Conservation (phyloP, 2,888 invertebrate species). For the Latrodectus elegans region DNA sequence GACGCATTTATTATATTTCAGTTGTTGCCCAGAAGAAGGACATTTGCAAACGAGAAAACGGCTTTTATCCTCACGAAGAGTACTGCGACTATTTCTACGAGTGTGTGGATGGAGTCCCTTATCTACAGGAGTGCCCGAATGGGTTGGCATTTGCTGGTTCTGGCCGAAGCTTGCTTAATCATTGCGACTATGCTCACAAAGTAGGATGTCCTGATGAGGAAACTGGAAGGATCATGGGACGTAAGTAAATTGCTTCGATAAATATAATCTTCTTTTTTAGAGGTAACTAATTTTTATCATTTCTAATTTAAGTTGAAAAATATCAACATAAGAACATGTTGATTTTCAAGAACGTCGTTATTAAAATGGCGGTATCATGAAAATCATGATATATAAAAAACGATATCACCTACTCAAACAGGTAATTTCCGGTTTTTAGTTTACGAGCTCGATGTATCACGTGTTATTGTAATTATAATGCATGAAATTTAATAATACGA, state of each 20-base stretch:
- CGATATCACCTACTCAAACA: too few relatives aligned
- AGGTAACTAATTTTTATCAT: too few relatives aligned
- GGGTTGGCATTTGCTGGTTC: conserved; percentile 92
- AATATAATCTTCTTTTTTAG: too few relatives aligned
- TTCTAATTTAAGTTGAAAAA: too few relatives aligned
- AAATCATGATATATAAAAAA: too few relatives aligned
- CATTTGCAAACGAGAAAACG: conserved; percentile 60
- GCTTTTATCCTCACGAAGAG: conserved; percentile 71
- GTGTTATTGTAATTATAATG: too few relatives aligned
- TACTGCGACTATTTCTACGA: conserved; percentile 92
- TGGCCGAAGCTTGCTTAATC: conserved; percentile 76
- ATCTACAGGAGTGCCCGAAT: conserved; percentile 91
- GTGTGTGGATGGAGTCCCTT: conserved; percentile 85
- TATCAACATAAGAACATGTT: too few relatives aligned
- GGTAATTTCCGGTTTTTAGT: too few relatives aligned
- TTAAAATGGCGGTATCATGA: too few relatives aligned
- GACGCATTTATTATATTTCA: conserved; percentile 4
- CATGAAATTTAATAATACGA: too few relatives aligned
- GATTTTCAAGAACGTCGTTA: too few relatives aligned
- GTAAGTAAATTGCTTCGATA: conserved; percentile 60
- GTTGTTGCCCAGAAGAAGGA: conserved; percentile 31
- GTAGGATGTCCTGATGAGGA: conserved; percentile 71
- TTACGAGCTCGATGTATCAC: too few relatives aligned
- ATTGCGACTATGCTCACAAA: conserved; percentile 72
- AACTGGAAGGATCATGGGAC: conserved; percentile 71